Conservation (phyloP, 2,888 invertebrate species). For the Malthinus seriepunctatus region DNA sequence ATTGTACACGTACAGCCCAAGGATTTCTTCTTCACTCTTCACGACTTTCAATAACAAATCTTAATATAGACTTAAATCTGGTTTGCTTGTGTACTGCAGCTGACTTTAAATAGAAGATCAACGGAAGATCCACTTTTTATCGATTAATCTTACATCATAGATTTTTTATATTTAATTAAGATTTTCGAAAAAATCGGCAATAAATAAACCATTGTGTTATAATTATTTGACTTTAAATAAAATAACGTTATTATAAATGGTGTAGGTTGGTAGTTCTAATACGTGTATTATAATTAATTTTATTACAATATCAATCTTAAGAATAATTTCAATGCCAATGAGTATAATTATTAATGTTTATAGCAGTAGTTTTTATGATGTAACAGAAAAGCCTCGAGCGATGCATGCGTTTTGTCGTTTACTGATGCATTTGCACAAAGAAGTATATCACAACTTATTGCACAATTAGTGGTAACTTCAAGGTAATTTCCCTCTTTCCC, state of each 20-base stretch:
- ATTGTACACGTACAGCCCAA: conserved; percentile 36
- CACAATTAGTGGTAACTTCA: conserved; percentile 23
- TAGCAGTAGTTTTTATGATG: conserved; percentile 31
- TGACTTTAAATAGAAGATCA: conserved; percentile 1
- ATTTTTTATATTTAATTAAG: conserved; percentile 1
- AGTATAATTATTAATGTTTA: conserved; percentile 26
- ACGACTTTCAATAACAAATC: conserved; percentile 17
- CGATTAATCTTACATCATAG: conserved; percentile 4
- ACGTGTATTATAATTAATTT: conserved; percentile 1
- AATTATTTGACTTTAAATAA: background rate
- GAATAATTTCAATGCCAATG: conserved; percentile 28
- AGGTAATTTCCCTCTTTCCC: conserved; percentile 6
- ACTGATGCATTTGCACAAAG: conserved; percentile 29
- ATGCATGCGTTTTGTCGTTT: conserved; percentile 26
- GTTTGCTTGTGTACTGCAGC: conserved; percentile 1
- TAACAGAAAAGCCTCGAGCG: conserved; percentile 30
- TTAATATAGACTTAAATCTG: conserved; percentile 9
- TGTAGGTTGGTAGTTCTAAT: background rate
- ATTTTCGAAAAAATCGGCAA: background rate
- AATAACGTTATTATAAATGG: background rate
- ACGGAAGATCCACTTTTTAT: conserved; percentile 1
- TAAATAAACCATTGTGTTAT: background rate
- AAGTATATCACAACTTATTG: conserved; percentile 32
- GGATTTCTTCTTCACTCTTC: conserved; percentile 29
- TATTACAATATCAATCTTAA: conserved; percentile 6